Percentiles rank a stretch among this genome's conserved stretches.
Evolutionary conservation across 2,797 vertebrate species (phyloP).

Genomic region (Lacerta viridis): DNA sequence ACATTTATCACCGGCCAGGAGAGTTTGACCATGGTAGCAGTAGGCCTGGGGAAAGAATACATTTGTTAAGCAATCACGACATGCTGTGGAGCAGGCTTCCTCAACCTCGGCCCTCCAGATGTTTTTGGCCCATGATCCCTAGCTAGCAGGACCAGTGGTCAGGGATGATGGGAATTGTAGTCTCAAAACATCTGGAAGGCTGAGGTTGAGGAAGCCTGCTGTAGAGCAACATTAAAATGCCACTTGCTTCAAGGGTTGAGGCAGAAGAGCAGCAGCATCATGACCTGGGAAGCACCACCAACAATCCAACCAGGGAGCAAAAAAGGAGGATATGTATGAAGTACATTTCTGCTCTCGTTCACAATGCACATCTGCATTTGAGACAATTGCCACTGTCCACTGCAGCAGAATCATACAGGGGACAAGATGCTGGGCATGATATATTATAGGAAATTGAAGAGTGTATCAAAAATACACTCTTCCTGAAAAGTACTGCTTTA

Average conservation of each 20-base stretch:
- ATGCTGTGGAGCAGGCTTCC: not conserved
- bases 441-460: not conserved
- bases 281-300: not conserved
- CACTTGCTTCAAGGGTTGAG: not conserved
- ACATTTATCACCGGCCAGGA: constrained; percentile 93
- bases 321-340: not conserved
- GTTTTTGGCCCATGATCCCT: too few relatives aligned
- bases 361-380: not conserved
- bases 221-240: not conserved
- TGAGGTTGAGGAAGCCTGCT: not conserved
- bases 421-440: not conserved
- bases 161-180: too few relatives aligned
- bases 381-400: not conserved
- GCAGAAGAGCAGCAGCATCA: not conserved
- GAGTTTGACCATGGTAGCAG: constrained; percentile 95
- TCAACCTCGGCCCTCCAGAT: too few relatives aligned
- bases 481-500: not conserved
- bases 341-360: not conserved
- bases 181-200: too few relatives aligned
- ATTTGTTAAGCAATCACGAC: not conserved
- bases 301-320: not conserved
- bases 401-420: not conserved
- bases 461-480: not conserved
- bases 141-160: too few relatives aligned
- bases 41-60: constrained; percentile 85